Percentiles rank a stretch among this genome's conserved stretches.
Evolutionary conservation across 37 sponge, comb jelly and placozoan genomes (phyloP).

Genomic region (Ephydatia muelleri): DNA sequence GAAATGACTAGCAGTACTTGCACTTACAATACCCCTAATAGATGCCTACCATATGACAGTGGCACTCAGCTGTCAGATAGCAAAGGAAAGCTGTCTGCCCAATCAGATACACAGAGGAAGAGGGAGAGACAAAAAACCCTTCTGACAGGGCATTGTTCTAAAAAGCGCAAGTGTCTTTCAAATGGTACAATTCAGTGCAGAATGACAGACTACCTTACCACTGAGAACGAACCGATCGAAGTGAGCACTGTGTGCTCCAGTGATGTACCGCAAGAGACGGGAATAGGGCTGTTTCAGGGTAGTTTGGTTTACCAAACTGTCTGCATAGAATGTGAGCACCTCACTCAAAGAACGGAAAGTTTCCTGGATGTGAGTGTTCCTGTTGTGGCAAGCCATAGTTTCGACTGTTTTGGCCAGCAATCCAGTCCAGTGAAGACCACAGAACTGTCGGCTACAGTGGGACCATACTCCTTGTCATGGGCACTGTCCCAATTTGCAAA

Average conservation of each 20-base stretch:
- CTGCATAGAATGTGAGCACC: slow-evolving; percentile 72
- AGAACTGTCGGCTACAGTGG: slow-evolving; percentile 3
- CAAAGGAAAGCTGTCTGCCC: background rate
- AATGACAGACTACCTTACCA: background rate
- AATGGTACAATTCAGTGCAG: background rate
- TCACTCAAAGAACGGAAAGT: slow-evolving; percentile 47
- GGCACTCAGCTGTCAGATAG: too few relatives aligned
- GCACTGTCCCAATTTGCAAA: slow-evolving; percentile 56
- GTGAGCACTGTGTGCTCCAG: background rate
- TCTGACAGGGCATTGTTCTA: background rate
- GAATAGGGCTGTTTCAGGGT: slow-evolving; percentile 45
- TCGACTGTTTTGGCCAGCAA: slow-evolving; percentile 25
- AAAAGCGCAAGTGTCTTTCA: background rate
- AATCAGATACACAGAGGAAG: background rate
- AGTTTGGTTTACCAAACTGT: slow-evolving; percentile 45
- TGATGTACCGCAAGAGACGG: background rate
- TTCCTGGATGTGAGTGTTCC: slow-evolving; percentile 77
- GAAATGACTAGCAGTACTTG: slow-evolving; percentile 6
- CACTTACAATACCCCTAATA: background rate
- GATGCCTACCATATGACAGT: background rate
- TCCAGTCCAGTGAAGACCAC: background rate
- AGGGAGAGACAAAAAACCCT: background rate
- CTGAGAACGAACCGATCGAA: background rate
- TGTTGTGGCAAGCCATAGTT: slow-evolving; percentile 26
- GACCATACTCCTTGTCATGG: slow-evolving; percentile 65